Base-by-base conservation (phyloP, 2,797 vertebrate species). In the Netta rufina region DNA sequence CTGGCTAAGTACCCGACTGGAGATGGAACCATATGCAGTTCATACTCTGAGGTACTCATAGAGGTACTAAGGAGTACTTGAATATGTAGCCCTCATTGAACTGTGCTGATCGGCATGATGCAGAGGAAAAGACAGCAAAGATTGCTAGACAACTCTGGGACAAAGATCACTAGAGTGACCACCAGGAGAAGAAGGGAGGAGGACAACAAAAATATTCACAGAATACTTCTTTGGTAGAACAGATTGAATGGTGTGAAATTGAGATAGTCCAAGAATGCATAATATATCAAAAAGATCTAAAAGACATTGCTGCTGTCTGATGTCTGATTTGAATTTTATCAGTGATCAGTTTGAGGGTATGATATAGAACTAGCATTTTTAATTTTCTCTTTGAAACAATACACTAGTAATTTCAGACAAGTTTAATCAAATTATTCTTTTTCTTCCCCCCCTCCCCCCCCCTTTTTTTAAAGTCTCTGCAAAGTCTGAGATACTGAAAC, bases 231-330 rank as follows among this genome's bases (percentile, higher is more conserved):
- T 45, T 75, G 84, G 51, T 47, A 51, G 4, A 51, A 13, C 9
- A 79, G 47, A 20, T 2, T 16, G n/a, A 77, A 88, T 15, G 76
- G 21, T 39, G 49, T 77, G 76, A 94, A 97, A 96, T 87, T 95
- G 89, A 91, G 61, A 21, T 70, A 53, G 66, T 79, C 71, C n/a
- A 84, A 87, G 62, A 85, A 89, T n/a, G 67, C 62, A 79, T 6
- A 87, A 57, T 84, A 82, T 65, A 91, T 39, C 43, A 96, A 89
- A 73, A 51, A 33, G 36, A 74, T 57, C 36, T 58, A 39, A 95
- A 93, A 77, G 64, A 65, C 51, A 70, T 57, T 61, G 17, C 47
- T 84, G 49, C 9, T 82, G 21, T n/a, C 61, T 74, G 89, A 87
- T 36, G 90, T 41, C 91, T 84, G 84, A 86, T 25, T 84, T 87